Evolutionary conservation across 2,797 vertebrate species (phyloP), one percentile per base, ranked within the genome.

Genomic region (Chelmon rostratus): DNA sequence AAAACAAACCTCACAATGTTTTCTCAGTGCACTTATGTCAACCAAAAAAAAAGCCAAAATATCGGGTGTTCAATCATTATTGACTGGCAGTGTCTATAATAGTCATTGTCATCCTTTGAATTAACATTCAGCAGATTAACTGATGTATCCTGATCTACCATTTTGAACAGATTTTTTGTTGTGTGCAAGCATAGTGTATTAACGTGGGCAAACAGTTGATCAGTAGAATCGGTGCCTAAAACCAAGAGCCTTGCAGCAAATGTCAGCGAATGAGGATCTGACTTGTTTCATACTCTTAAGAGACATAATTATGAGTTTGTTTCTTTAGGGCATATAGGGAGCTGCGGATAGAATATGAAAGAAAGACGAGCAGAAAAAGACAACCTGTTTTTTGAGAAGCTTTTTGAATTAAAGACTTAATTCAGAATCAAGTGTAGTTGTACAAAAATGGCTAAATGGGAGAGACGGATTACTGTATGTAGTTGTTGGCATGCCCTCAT

Each of bases 191-290:
- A 38, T 79, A 57, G 40, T 57, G 23, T 50, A 54, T 79, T 78
- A 66, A 88, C 56, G 65, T 84, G 38, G 78, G 79, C 49, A 71
- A 78, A 71, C 59, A 71, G 63, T 65, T 85, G 68, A 86, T 89
- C 53, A 68, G 71, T 81, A 80, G 86, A 85, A 83, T 73, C 50
- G 63, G 89, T 93, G 91, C 91, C 91, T 93, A 87, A 92, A 91
- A 90, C 88, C 83, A 87, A 76, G 65, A 91, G 89, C 90, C 90
- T 90, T 92, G 86, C 79, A 73, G 78, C 84, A 57, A 79, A 87
- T 71, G 65, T 83, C 80, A 82, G 64, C 56, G 8, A 79, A 64
- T 62, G 66, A 75, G 68, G 68, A 80, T 73, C 35, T 54, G 74
- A 84, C 56, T 54, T 58, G 47, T 86, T 86, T 90, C 76, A 77